Evolutionary conservation across 2,888 invertebrate species (phyloP), one percentile per base, ranked within the genome.

Genomic region (Pocota personata): DNA sequence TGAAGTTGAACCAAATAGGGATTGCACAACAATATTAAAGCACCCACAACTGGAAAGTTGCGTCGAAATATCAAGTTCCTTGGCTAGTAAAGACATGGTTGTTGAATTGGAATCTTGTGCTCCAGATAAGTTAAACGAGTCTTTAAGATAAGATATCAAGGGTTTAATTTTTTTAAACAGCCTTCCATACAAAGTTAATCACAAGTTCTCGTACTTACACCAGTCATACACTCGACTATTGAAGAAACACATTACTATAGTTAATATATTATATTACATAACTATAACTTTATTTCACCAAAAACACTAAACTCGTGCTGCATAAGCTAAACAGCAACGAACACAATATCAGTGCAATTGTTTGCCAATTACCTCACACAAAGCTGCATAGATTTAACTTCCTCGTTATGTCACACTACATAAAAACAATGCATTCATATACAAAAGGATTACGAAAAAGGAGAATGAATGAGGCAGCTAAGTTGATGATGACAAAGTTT

Each of bases 181-280:
- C 2, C 24, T 24, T 24, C 4, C 24, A 32, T 3, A 7, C 32
- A 32, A 2, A 40, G 4, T 40, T 4, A 40, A 40, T 43, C 43
- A 43, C 14, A 43, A 4, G 16, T n/a, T n/a, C n/a, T n/a, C n/a
- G n/a, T 24, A 69, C 78, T 78, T 52, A 78, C 78, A 78, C 60
- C 78, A 78, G 43, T 52, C 62, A 62, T 21, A 78, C 14, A 69
- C 24, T n/a, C 62, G 40, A 21, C 43, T 78, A 27, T 62, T 62
- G 12, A 62, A 62, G 8, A 78, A 71, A 10, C 69, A 55, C 78
- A 78, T 71, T 43, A 1, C 10, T 43, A 7, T 27, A 0, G 19
- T 8, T 14, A 24, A 46, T 46, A 19, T 3, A 21, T 48, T 46
- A 19, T 3, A 21, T 48, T 50, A 67, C 58, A 48, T 76, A 67